A percentile compares a stretch with the other conserved stretches of the same genome.
Evolutionary conservation across 2,797 vertebrate genomes (phyloP).

Genomic region (Enteromius fasciolatus): DNA sequence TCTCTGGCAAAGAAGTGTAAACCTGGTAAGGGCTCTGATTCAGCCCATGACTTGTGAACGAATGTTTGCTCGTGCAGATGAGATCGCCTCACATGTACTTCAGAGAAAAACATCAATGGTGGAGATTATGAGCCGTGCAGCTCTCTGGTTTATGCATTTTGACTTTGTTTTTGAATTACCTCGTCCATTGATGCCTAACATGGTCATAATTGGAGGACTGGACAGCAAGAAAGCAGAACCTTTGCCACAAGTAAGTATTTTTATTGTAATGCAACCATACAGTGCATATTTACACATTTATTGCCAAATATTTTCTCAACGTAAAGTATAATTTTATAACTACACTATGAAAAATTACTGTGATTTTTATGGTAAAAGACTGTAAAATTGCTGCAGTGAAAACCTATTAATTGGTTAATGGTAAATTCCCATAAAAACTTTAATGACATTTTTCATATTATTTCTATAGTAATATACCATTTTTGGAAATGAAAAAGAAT

Average conservation of each 20-base stretch:
- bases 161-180: constrained; percentile 75
- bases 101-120: constrained; percentile 51
- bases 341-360: neutral
- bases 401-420: no score
- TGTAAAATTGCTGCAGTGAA: no score
- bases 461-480: no score
- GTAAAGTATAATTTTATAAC: neutral
- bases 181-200: constrained; percentile 74
- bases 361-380: no score
- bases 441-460: no score
- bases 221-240: constrained; percentile 65
- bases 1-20: constrained; percentile 64
- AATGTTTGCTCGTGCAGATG: constrained; percentile 55
- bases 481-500: no score
- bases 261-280: neutral
- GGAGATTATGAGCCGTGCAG: constrained; percentile 63
- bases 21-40: constrained; percentile 57
- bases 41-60: constrained; percentile 64
- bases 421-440: no score
- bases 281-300: neutral
- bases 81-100: constrained; percentile 68
- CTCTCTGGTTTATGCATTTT: constrained; percentile 73
- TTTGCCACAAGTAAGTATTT: constrained; percentile 62
- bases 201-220: constrained; percentile 70
- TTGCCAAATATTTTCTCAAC: neutral